phyloP scores from a whole-genome alignment of 2,888 invertebrate genomes.

The Eupithecia exiguata region DNA sequence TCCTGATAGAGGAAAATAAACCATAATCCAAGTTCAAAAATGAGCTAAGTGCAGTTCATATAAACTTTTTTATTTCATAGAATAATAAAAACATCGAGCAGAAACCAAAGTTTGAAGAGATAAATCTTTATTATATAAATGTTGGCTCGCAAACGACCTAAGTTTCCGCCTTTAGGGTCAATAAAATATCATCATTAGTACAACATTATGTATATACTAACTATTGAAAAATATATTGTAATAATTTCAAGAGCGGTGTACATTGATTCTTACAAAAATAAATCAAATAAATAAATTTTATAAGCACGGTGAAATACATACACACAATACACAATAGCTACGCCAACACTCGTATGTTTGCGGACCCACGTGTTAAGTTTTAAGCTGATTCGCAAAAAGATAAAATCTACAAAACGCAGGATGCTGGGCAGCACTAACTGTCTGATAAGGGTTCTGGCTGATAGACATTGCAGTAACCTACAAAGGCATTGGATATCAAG shows the following conservation, averaged over 20 bases:
- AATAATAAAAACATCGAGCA: neutral
- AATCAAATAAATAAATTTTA: neutral
- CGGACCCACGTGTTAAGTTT: too few species aligned
- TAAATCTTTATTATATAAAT: slow-evolving; percentile 57
- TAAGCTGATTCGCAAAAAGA: too few species aligned
- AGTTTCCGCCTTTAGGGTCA: slow-evolving; percentile 60
- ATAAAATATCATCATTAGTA: slow-evolving; percentile 57
- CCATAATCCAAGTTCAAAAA: neutral
- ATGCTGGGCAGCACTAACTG: too few species aligned
- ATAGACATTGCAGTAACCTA: too few species aligned
- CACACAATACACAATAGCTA: too few species aligned
- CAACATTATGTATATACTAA: slow-evolving; percentile 19
- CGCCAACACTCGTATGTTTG: too few species aligned
- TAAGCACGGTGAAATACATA: too few species aligned
- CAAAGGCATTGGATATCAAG: too few species aligned
- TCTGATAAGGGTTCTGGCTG: too few species aligned
- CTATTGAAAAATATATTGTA: slow-evolving; percentile 28
- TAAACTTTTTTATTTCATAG: neutral
- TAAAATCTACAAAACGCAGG: too few species aligned
- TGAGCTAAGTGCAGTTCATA: neutral
- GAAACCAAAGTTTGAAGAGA: slow-evolving; percentile 45
- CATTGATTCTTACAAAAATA: neutral
- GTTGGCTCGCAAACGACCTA: slow-evolving; percentile 61
- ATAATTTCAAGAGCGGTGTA: slow-evolving; percentile 25
- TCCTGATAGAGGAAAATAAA: neutral